These are phyloP conservation scores for Phymastichus coffea DNA, from an alignment of 1,140 invertebrate genomes.

Conservation along the genomic window DNA sequence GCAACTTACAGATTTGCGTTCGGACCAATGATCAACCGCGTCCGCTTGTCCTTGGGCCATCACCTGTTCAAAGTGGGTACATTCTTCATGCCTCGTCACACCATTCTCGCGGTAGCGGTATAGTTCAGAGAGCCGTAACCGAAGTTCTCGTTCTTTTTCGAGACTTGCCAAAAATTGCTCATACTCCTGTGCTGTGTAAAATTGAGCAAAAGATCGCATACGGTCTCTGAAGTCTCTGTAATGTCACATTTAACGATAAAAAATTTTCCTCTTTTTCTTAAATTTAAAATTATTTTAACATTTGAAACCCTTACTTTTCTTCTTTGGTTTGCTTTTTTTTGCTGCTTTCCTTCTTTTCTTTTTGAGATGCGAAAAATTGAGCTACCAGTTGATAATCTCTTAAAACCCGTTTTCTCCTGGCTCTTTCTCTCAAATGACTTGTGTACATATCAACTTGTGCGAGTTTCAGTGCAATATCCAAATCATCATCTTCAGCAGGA, in stretches of 20 bases:
- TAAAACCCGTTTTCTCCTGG: slow-evolving; percentile 82
- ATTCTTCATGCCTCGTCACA: slow-evolving; percentile 77
- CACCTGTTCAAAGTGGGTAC: slow-evolving; percentile 78
- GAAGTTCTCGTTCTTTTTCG: slow-evolving; percentile 80
- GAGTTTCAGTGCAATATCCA: slow-evolving; percentile 73
- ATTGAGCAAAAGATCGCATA: slow-evolving; percentile 82
- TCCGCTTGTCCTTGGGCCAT: slow-evolving; percentile 50
- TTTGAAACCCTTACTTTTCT: slow-evolving; percentile 61
- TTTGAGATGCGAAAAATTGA: slow-evolving; percentile 70
- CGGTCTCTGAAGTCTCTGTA: slow-evolving; percentile 75
- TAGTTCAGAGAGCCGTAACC: slow-evolving; percentile 78
- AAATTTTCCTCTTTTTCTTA: no score
- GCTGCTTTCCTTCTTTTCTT: slow-evolving; percentile 51
- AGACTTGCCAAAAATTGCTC: slow-evolving; percentile 75
- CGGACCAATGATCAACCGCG: slow-evolving; percentile 49
- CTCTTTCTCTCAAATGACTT: slow-evolving; percentile 78
- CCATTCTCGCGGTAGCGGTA: slow-evolving; percentile 80
- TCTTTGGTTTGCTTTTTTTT: slow-evolving; percentile 71
- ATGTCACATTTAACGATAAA: slow-evolving; percentile 1
- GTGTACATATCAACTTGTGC: slow-evolving; percentile 85
- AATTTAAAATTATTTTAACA: no score
- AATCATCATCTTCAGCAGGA: slow-evolving; percentile 80
- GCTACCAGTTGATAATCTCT: slow-evolving; percentile 83
- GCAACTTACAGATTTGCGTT: slow-evolving; percentile 66
- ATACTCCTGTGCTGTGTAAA: slow-evolving; percentile 82